Conservation (phyloP, 2,797 vertebrate species). For the Crocidura indochinensis region DNA sequence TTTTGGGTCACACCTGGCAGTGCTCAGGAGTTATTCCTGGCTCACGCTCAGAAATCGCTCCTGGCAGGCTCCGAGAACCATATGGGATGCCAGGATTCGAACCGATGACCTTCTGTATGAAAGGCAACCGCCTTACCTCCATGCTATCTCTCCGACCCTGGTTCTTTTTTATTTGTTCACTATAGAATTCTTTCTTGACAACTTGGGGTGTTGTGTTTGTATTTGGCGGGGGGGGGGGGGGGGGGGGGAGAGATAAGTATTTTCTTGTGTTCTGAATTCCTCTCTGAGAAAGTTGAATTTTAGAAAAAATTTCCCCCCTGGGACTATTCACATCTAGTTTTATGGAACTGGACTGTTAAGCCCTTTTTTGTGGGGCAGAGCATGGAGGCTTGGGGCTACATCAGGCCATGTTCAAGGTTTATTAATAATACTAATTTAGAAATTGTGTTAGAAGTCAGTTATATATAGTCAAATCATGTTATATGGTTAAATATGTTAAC, state of each 20-base stretch:
- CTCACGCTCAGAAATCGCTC: too few species aligned
- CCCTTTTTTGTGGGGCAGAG: neutral
- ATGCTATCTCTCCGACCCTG: too few species aligned
- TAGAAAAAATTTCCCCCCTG: neutral
- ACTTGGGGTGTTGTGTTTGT: neutral
- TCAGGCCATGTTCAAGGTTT: too few species aligned
- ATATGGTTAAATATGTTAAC: constrained; percentile 26
- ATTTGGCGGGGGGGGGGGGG: neutral
- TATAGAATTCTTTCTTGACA: neutral
- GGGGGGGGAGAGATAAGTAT: too few species aligned
- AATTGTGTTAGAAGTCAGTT: constrained; percentile 6
- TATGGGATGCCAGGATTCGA: too few species aligned
- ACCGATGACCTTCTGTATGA: too few species aligned
- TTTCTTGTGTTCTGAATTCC: neutral
- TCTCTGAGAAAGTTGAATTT: neutral
- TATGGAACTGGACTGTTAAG: neutral
- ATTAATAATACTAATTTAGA: constrained; percentile 1
- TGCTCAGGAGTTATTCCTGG: too few species aligned
- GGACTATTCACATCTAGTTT: neutral
- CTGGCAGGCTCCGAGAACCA: too few species aligned
- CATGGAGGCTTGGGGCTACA: too few species aligned
- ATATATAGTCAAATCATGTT: neutral
- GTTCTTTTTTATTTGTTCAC: constrained; percentile 35
- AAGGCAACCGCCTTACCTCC: too few species aligned
- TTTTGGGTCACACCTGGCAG: too few species aligned